Evolutionary conservation across 2,888 invertebrate genomes (phyloP).

Genomic region (Lycophotia porphyrea): DNA sequence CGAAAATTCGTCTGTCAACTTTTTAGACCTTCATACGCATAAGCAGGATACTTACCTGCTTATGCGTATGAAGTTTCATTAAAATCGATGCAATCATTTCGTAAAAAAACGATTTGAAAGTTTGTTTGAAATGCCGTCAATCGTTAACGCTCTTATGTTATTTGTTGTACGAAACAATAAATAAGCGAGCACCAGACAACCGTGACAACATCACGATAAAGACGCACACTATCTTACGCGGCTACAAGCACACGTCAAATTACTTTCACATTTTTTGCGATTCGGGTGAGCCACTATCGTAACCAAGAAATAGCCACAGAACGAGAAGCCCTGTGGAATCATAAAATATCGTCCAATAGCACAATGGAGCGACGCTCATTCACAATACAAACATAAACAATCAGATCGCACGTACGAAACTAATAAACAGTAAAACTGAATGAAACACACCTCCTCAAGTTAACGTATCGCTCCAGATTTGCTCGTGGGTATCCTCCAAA

Average conservation of each 20-base stretch:
- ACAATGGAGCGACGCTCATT: conserved; percentile 71
- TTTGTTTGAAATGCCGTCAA: no score
- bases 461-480: conserved; percentile 85
- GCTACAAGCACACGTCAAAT: conserved; percentile 64
- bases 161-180: conserved; percentile 57
- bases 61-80: no score
- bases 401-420: conserved; percentile 35
- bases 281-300: conserved; percentile 61
- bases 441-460: conserved; percentile 79
- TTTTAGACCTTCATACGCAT: no score
- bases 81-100: no score
- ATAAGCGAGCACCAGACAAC: conserved; percentile 67
- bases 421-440: conserved; percentile 58
- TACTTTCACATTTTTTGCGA: conserved; percentile 82
- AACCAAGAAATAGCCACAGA: conserved; percentile 47
- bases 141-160: no score
- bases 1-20: no score
- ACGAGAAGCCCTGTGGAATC: conserved; percentile 52
- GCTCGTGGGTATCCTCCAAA: conserved; percentile 76
- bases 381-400: conserved; percentile 74
- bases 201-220: conserved; percentile 75
- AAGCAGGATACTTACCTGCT: no score
- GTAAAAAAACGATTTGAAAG: no score
- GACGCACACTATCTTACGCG: conserved; percentile 59
- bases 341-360: conserved; percentile 65